Evolutionary conservation across 2,113 vertebrate species (phyloP), one percentile per base, ranked within the genome.

Genomic region (Hemichromis elongatus): DNA sequence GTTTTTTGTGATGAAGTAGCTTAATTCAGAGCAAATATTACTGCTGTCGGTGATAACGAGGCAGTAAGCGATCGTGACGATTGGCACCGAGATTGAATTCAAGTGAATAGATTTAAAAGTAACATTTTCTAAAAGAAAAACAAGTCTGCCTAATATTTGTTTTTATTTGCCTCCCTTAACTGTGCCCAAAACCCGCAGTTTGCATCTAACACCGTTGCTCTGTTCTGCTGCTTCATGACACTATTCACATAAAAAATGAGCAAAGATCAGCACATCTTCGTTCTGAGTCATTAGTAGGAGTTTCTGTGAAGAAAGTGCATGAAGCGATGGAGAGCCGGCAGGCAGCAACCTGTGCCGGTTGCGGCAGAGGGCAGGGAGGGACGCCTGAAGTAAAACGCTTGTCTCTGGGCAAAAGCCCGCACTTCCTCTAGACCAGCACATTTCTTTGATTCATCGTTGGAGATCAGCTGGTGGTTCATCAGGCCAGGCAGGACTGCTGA

Each of bases 391-490:
- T 12, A 3, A 52, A 83, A 70, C 16, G 33, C 77, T 66, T 1
- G 10, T 89, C 86, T 80, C 84, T 61, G 28, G 77, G 84, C 83
- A 75, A 26, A 66, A 80, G 66, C 45, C 26, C 35, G 30, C 37
- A 52, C 37, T 86, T 87, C 85, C 70, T 83, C 88, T 80, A 78
- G 19, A 82, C 53, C 84, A 54, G 42, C 30, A 77, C 37, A 81
- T 88, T 50, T 87, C 21, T 84, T 53, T 92, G 82, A 84, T 87
- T 81, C 55, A 66, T 85, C 8, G 16, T 12, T 40, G 28, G 16
- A 80, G 78, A 86, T 57, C 89, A 90, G 86, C 91, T 90, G 92
- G 73, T 86, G 61, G 56, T 70, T 4, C 73, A 70, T 88, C 50
- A 30, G 91, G 54, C 77, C 88, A 55, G 73, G 77, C 86, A 37